Evolutionary conservation across 92 coral and sea anemone genomes (phyloP).

Genomic region (Pocillopora meandrina): DNA sequence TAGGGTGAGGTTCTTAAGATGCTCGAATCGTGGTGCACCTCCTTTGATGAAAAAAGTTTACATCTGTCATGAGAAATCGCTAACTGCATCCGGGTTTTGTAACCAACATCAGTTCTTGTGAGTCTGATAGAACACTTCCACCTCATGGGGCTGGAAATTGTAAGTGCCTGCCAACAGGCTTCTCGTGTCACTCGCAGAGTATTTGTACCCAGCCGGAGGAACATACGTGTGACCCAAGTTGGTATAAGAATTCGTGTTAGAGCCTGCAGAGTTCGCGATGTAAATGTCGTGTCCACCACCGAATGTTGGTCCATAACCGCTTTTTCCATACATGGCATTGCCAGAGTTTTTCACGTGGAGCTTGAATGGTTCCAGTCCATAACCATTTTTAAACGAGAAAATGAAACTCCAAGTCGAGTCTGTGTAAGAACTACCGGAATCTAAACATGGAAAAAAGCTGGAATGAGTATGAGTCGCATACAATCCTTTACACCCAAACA

Average conservation of each 20-base stretch:
- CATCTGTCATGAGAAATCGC: too few relatives aligned
- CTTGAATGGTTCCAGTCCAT: conserved; percentile 62
- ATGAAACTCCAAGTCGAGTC: conserved; percentile 65
- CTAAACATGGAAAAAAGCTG: conserved; percentile 11
- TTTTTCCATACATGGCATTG: conserved; percentile 61
- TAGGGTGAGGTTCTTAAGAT: too few relatives aligned
- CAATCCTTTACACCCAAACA: too few relatives aligned
- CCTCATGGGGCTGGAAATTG: conserved; percentile 65
- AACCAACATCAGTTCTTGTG: conserved; percentile 5
- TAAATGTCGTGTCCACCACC: conserved; percentile 70
- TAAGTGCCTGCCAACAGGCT: conserved; percentile 63
- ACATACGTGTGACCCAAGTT: conserved; percentile 58
- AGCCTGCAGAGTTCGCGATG: conserved; percentile 56
- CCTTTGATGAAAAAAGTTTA: too few relatives aligned
- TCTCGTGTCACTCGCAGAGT: conserved; percentile 6
- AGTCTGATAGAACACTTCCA: conserved; percentile 74
- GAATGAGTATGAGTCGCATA: too few relatives aligned
- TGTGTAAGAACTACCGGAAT: conserved; percentile 58
- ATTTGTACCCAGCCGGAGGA: conserved; percentile 46
- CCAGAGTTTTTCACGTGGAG: conserved; percentile 27
- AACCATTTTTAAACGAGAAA: conserved; percentile 67
- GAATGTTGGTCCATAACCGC: conserved; percentile 55
- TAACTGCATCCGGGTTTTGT: too few relatives aligned
- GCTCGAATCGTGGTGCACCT: too few relatives aligned
- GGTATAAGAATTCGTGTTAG: conserved; percentile 49